Conservation (phyloP, 2,888 invertebrate genomes). For the Pseudoips prasinana region DNA sequence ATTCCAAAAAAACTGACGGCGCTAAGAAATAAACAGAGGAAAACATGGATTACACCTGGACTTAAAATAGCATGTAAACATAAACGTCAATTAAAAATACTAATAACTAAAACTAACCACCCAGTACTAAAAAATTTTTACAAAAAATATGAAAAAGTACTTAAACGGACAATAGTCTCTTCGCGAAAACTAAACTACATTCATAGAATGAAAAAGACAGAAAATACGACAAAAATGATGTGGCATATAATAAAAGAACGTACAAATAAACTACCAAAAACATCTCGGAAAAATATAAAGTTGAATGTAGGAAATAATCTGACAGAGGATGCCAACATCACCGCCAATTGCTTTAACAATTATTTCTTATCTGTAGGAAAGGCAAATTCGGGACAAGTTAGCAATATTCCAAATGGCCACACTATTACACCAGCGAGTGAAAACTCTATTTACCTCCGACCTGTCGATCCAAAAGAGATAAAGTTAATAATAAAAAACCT, state of each 20-base stretch:
- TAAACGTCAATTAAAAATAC: slow-evolving; percentile 3
- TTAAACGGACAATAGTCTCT: neutral
- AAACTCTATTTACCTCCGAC: slow-evolving; percentile 2
- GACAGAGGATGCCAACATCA: no score
- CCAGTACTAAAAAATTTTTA: neutral
- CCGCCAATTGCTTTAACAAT: no score
- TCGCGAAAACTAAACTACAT: neutral
- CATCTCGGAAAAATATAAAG: no score
- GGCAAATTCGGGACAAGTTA: neutral
- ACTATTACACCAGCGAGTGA: neutral
- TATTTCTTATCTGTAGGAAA: no score
- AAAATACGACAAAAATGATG: neutral
- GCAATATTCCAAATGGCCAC: neutral
- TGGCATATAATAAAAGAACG: no score
- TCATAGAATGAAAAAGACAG: neutral
- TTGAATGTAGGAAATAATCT: no score
- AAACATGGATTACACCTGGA: slow-evolving; percentile 4
- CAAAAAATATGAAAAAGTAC: slow-evolving; percentile 2
- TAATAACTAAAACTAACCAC: neutral
- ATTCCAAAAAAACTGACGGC: slow-evolving; percentile 1
- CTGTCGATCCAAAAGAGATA: slow-evolving; percentile 4
- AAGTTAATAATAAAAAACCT: slow-evolving; percentile 2
- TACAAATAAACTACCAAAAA: neutral
- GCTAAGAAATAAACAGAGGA: neutral
- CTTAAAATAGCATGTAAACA: slow-evolving; percentile 2